These are phyloP conservation scores for Coluber constrictor DNA, from an alignment of 2,797 vertebrate genomes.

Conservation along the genomic window DNA sequence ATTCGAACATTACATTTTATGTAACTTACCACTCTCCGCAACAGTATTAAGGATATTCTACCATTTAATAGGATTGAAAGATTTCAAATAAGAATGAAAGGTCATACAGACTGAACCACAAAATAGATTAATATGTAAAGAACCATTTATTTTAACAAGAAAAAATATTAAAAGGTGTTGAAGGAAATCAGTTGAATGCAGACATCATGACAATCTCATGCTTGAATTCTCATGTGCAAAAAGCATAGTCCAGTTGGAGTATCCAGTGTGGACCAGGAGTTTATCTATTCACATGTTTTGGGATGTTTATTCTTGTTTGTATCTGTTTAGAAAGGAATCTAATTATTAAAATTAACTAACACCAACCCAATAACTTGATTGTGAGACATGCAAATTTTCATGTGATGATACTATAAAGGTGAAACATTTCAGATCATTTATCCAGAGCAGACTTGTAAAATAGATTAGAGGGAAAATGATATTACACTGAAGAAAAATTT, in stretches of 20 bases:
- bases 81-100: background rate
- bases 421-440: background rate
- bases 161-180: background rate
- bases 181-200: background rate
- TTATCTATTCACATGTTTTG: background rate
- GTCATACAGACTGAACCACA: background rate
- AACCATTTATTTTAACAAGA: background rate
- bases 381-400: background rate
- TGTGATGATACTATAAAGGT: background rate
- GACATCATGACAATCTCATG: background rate
- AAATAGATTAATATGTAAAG: background rate
- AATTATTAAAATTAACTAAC: background rate
- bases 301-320: background rate
- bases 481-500: background rate
- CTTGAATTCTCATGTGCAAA: background rate
- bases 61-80: background rate
- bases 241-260: background rate
- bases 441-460: background rate
- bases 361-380: background rate
- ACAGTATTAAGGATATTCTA: background rate
- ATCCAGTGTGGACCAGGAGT: background rate
- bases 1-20: background rate
- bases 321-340: background rate
- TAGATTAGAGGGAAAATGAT: background rate
- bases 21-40: background rate